phyloP scores from a whole-genome alignment of 2,113 vertebrate genomes.

The Triplophysa siluroides region DNA sequence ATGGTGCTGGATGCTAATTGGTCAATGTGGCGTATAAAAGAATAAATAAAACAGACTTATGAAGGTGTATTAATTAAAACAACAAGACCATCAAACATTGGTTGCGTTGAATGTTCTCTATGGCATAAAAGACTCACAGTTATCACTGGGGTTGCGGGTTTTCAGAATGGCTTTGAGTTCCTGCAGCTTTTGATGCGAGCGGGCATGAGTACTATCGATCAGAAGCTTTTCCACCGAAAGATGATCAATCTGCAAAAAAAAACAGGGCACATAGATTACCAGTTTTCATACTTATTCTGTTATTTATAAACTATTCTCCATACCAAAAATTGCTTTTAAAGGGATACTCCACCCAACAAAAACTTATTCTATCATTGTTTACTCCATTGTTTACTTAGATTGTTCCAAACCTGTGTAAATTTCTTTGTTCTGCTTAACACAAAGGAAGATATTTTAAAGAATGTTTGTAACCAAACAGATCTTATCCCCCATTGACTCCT shows the following conservation, averaged over 20 bases:
- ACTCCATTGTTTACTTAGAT: too few species aligned
- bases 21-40: too few species aligned
- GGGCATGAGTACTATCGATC: constrained; percentile 95
- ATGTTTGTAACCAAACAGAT: too few species aligned
- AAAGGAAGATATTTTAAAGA: too few species aligned
- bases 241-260: constrained; percentile 87
- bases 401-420: too few species aligned
- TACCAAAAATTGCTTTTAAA: not conserved
- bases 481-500: too few species aligned
- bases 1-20: not conserved
- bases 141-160: constrained; percentile 87
- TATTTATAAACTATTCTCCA: not conserved
- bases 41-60: too few species aligned
- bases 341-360: too few species aligned
- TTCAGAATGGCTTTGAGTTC: constrained; percentile 95
- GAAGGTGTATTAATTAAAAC: not conserved
- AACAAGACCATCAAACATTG: not conserved
- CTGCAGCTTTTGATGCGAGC: constrained; percentile 96
- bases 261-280: not conserved
- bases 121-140: constrained; percentile 78
- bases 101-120: not conserved
- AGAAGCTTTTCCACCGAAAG: constrained; percentile 97
- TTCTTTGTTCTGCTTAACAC: too few species aligned
- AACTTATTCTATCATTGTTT: too few species aligned
- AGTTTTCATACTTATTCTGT: not conserved